Evolutionary conservation across 2,888 invertebrate species (phyloP), one percentile per base, ranked within the genome.

Genomic region (Xylota segnis): DNA sequence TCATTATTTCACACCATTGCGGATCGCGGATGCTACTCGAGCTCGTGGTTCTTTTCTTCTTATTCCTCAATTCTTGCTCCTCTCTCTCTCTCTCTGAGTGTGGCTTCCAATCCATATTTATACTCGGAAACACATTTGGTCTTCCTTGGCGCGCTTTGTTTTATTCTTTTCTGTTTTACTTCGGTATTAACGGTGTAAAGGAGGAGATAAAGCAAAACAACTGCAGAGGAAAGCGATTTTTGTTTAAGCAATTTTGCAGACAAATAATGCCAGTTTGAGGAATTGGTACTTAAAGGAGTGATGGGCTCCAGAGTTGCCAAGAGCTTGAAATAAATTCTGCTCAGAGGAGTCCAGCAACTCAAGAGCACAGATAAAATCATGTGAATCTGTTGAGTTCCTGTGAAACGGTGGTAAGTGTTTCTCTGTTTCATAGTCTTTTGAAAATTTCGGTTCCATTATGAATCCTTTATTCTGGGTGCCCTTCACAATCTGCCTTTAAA

Each of bases 1-100:
- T 90, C 89, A 90, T 90, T 90, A 90, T 89, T 89, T 90, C 90
- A 90, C 90, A 89, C 90, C 89, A 89, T 89, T 89, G 88, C 88
- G 87, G 88, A 88, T 88, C 86, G 88, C 88, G 87, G 88, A 87
- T 87, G 87, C 88, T 84, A 86, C 82, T 86, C 86, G 54, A 77
- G 72, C 65, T 76, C 34, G 56, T n/a, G n/a, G 47, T 68, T 83
- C 65, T 61, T 37, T 47, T 66, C 18, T 47, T n/a, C 47, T 58
- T 18, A 52, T 47, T 32, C 6, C 4, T 54, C 7, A 0, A 5
- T 43, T 65, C 34, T 40, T 7, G 7, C 59, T 12, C 29, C 40
- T 37, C 16, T 61, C 27, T 61, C 18, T 29, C 12, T 43, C 16
- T 18, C n/a, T 23, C 32, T 56, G 29, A 14, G 10, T 63, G 27